Conservation (phyloP, 2,797 vertebrate genomes). For the Sphaeramia orbicularis region DNA sequence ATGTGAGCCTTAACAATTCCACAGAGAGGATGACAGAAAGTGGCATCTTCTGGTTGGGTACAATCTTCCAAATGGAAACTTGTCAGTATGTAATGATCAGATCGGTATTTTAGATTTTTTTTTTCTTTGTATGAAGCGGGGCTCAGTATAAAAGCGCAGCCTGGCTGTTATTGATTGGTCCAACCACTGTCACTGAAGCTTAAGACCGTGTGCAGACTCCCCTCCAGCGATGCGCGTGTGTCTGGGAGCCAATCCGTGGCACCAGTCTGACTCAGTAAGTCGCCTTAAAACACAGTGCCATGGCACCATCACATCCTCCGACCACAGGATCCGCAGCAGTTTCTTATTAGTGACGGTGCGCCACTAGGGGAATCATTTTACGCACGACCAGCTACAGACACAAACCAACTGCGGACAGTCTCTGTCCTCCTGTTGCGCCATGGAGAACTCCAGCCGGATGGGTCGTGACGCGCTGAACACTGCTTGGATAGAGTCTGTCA, state of each 20-base stretch:
- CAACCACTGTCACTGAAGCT: constrained; percentile 15
- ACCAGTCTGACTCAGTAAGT: constrained; percentile 51
- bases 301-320: constrained; percentile 57
- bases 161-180: constrained; percentile 49
- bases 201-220: constrained; percentile 38
- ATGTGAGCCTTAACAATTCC: neutral
- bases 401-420: constrained; percentile 33
- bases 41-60: rapidly evolving
- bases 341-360: constrained; percentile 54
- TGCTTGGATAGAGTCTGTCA: constrained; percentile 41
- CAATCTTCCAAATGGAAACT: constrained; percentile 23
- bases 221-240: constrained; percentile 36
- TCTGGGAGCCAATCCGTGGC: constrained; percentile 58
- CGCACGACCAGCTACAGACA: constrained; percentile 55
- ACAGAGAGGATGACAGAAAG: neutral
- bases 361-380: constrained; percentile 68
- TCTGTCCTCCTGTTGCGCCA: constrained; percentile 66
- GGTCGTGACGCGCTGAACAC: constrained; percentile 21
- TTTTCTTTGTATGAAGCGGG: neutral
- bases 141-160: constrained; percentile 19
- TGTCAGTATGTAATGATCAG: constrained; percentile 20
- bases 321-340: constrained; percentile 37
- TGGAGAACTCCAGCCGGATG: constrained; percentile 75
- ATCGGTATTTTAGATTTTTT: constrained; percentile 18
- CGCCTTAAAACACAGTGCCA: constrained; percentile 52